Evolutionary conservation across 2,113 vertebrate genomes (phyloP).

Genomic region (Melanostigma gelatinosum): DNA sequence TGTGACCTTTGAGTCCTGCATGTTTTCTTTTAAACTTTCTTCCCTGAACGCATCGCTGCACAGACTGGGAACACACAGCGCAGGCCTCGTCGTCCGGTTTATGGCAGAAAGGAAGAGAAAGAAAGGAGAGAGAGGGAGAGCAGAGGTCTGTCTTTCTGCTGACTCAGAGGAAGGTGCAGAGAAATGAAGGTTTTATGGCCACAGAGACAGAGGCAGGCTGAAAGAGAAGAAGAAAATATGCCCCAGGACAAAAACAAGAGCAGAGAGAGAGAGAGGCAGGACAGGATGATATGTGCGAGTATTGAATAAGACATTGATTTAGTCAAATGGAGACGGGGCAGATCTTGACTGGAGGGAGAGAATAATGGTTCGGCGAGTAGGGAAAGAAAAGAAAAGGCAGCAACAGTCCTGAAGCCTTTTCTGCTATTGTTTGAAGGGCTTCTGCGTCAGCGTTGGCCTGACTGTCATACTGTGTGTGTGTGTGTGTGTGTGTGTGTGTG

Average conservation of each 20-base stretch:
- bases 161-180: constrained; percentile 79
- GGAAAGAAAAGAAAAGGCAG: constrained; percentile 1
- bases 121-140: constrained; percentile 5
- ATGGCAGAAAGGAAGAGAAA: constrained; percentile 13
- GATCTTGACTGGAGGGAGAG: background rate
- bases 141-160: constrained; percentile 66
- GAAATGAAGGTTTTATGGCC: constrained; percentile 75
- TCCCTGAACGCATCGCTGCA: constrained; percentile 5
- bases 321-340: background rate
- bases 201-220: constrained; percentile 34
- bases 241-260: constrained; percentile 2
- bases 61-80: constrained; percentile 8
- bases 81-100: background rate
- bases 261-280: background rate
- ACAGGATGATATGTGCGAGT: background rate
- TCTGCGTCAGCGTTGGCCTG: constrained; percentile 61
- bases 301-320: constrained; percentile 25
- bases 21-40: constrained; percentile 15
- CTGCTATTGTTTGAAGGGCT: constrained; percentile 68
- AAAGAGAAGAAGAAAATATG: constrained; percentile 17
- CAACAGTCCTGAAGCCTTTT: constrained; percentile 31
- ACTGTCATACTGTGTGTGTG: constrained; percentile 37
- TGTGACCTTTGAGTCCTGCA: constrained; percentile 18
- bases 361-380: background rate
- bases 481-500: constrained; percentile 44